Conservation (phyloP, 2,888 invertebrate species). For the Athrips mouffetella region DNA sequence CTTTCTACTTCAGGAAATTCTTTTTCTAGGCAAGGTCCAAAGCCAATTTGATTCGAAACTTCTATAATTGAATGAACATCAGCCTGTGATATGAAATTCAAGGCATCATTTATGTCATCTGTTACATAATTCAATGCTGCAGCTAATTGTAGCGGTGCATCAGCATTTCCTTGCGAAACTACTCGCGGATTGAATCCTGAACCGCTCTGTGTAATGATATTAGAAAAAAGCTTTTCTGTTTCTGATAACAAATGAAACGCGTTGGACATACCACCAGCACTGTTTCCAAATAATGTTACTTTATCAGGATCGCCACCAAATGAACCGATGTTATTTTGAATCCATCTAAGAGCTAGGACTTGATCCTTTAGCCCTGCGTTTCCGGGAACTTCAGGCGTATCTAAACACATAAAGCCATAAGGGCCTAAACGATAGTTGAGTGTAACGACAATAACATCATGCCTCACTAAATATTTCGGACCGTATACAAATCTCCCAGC, state of each 20-base stretch:
- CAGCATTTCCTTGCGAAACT: constrained; percentile 20
- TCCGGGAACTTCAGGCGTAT: constrained; percentile 27
- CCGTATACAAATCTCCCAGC: constrained; percentile 23
- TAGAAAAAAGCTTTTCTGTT: constrained; percentile 40
- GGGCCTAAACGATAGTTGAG: constrained; percentile 30
- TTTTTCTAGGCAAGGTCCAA: constrained; percentile 36
- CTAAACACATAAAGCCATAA: constrained; percentile 31
- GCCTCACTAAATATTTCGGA: constrained; percentile 28
- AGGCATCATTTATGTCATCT: constrained; percentile 25
- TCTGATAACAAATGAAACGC: constrained; percentile 38
- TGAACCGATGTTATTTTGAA: constrained; percentile 24
- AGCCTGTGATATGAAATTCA: constrained; percentile 25
- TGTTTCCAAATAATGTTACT: constrained; percentile 27
- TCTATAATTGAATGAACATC: constrained; percentile 25
- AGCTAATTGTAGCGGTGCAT: constrained; percentile 26
- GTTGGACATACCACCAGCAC: constrained; percentile 23
- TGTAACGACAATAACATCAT: constrained; percentile 31
- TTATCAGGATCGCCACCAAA: constrained; percentile 25
- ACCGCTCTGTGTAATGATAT: constrained; percentile 50
- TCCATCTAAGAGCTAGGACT: constrained; percentile 25
- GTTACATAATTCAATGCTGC: constrained; percentile 27
- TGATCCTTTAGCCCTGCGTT: constrained; percentile 31
- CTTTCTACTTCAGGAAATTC: constrained; percentile 33
- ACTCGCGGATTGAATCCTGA: constrained; percentile 25
- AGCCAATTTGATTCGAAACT: constrained; percentile 10